These are phyloP conservation scores for Athripsodes cinereus DNA, from an alignment of 2,888 invertebrate species.

Conservation along the genomic window DNA sequence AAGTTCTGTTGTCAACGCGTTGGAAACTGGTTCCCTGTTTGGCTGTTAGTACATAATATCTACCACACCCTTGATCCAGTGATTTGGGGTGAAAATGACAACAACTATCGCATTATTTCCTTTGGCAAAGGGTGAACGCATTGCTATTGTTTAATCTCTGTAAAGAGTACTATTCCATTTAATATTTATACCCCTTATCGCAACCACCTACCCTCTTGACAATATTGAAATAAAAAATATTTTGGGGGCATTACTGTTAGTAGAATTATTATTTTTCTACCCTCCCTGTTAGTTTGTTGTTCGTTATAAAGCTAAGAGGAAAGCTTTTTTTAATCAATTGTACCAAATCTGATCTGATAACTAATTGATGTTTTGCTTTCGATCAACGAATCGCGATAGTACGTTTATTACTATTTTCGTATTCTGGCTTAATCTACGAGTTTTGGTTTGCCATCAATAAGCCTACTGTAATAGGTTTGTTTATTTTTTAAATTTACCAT, in stretches of 20 bases:
- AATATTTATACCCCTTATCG: slow-evolving; percentile 27
- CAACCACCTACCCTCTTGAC: slow-evolving; percentile 25
- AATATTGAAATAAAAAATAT: slow-evolving; percentile 22
- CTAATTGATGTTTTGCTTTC: slow-evolving; percentile 25
- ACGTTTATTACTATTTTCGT: no score
- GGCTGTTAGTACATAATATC: no score
- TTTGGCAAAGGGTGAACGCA: slow-evolving; percentile 22
- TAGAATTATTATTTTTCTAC: no score
- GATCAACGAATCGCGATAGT: background rate
- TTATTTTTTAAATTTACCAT: no score
- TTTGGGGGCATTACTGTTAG: slow-evolving; percentile 13
- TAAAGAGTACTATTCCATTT: slow-evolving; percentile 25
- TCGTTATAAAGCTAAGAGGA: background rate
- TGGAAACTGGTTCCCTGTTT: slow-evolving; percentile 17
- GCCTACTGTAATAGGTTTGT: no score
- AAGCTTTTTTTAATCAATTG: slow-evolving; percentile 16
- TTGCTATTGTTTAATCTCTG: slow-evolving; percentile 24
- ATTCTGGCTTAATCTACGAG: no score
- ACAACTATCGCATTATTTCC: slow-evolving; percentile 25
- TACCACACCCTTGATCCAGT: slow-evolving; percentile 9
- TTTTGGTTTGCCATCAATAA: no score
- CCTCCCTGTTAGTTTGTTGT: no score
- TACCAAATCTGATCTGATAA: slow-evolving; percentile 22
- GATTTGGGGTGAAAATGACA: slow-evolving; percentile 28
- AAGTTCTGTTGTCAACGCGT: slow-evolving; percentile 19